Evolutionary conservation across 1,140 invertebrate species (phyloP), one percentile per base, ranked within the genome.

Genomic region (Luehdorfia chinensis): DNA sequence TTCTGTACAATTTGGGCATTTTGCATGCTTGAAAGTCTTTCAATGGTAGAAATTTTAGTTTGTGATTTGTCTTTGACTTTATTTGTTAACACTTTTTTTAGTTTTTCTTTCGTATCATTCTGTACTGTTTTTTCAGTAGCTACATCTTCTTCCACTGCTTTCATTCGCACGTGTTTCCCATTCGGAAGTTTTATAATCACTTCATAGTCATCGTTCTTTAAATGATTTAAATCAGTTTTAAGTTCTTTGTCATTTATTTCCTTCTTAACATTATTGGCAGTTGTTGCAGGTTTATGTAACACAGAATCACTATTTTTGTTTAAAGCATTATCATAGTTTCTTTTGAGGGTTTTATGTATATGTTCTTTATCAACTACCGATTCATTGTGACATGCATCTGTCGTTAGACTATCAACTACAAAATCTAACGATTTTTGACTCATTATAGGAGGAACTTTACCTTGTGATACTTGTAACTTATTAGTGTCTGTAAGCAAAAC

Each of bases 371-470:
- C 39, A 13, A 14, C 13, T 4, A 43, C 36, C n/a, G 31, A 45
- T 46, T 75, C 59, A 9, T 69, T 63, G 0, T 25, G 12, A 34
- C 50, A 56, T 13, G 59, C 45, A 27, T 84, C 77, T 3, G 56
- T 57, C 0, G 70, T 77, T 12, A 85, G 41, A 15, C 72, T 80
- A n/a, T 85, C 81, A 0, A 85, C 77, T 1, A 85, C 79, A 13
- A 59, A 72, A 36, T 85, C 81, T 55, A 84, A 37, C 0, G 79
- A 85, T 30, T 74, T 75, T 19, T 85, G 81, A 43, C 74, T 78
- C 79, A 85, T 84, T 13, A 85, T 84, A 1, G 77, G 75, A 2
- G 76, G 77, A 7, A 75, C 25, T 47, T 63, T 66, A 0, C 61
- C 59, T 45, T 59, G 39, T 23, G 27, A 31, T 21, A 55, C 27